Conservation (phyloP, 2,888 invertebrate genomes). For the Mesorhabditis spiculigera region DNA sequence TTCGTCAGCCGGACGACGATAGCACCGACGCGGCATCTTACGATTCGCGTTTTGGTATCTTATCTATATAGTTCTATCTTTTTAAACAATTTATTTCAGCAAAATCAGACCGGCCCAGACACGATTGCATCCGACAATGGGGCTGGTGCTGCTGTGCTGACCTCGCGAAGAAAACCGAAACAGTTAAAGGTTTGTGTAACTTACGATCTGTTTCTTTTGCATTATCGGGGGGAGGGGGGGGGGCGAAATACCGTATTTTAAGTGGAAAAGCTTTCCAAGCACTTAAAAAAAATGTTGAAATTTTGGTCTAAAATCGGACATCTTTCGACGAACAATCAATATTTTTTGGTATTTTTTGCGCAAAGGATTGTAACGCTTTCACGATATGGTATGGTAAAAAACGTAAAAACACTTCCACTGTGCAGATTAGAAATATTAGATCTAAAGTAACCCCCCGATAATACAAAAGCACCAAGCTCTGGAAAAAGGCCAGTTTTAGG, state of each 20-base stretch:
- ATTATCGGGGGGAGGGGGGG: no score
- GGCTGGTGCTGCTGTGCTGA: background rate
- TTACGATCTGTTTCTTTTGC: no score
- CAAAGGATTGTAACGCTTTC: no score
- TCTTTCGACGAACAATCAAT: no score
- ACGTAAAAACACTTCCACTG: no score
- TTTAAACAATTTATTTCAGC: background rate
- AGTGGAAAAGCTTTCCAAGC: background rate
- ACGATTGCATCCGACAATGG: background rate
- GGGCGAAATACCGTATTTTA: no score
- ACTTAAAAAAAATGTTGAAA: background rate
- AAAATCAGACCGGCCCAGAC: background rate
- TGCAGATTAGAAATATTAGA: no score
- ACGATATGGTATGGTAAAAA: no score
- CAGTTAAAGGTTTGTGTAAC: background rate
- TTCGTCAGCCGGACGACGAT: background rate
- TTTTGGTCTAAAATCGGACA: no score
- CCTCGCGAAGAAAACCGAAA: background rate
- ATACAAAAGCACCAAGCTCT: no score
- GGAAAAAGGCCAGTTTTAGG: background rate
- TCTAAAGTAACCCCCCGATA: no score
- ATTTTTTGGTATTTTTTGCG: no score
- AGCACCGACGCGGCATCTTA: background rate
- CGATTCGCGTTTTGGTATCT: background rate
- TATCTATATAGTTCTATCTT: background rate